A percentile compares a stretch with the other conserved stretches of the same genome.
These are phyloP conservation scores for Ophion obscuratus DNA, from an alignment of 2,888 invertebrate species.

Conservation along the genomic window DNA sequence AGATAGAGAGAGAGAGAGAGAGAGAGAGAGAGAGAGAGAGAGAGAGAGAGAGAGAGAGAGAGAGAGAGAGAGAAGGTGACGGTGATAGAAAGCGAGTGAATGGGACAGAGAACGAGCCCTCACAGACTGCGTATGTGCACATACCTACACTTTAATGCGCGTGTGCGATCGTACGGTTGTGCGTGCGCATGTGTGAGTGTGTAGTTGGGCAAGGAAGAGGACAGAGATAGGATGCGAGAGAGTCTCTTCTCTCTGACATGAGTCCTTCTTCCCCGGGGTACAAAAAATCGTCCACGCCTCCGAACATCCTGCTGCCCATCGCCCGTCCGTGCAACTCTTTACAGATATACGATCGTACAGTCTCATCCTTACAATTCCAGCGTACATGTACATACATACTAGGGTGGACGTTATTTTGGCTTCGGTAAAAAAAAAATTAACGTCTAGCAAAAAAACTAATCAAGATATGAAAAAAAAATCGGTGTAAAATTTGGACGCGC, in stretches of 20 bases:
- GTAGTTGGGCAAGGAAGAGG: conserved; percentile 69
- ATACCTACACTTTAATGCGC: not conserved
- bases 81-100: conserved; percentile 21
- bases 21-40: not conserved
- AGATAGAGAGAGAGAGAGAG: conserved; percentile 1
- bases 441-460: too few species aligned
- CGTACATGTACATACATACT: not conserved
- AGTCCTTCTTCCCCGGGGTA: conserved; percentile 53
- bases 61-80: conserved; percentile 8
- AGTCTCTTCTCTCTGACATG: conserved; percentile 36
- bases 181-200: not conserved
- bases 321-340: conserved; percentile 48
- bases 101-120: conserved; percentile 30
- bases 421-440: too few species aligned
- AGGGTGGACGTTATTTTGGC: too few species aligned
- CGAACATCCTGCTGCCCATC: conserved; percentile 76
- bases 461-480: too few species aligned
- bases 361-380: conserved; percentile 40
- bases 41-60: conserved; percentile 9
- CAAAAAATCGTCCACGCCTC: conserved; percentile 82
- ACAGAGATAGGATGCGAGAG: conserved; percentile 48
- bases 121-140: not conserved
- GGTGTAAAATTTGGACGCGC: too few species aligned
- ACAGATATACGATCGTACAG: conserved; percentile 14
- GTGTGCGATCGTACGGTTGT: not conserved